Percentiles rank a stretch among this genome's conserved stretches.
phyloP scores from a whole-genome alignment of 2,113 vertebrate species.

The Pachycephala philippinensis region DNA sequence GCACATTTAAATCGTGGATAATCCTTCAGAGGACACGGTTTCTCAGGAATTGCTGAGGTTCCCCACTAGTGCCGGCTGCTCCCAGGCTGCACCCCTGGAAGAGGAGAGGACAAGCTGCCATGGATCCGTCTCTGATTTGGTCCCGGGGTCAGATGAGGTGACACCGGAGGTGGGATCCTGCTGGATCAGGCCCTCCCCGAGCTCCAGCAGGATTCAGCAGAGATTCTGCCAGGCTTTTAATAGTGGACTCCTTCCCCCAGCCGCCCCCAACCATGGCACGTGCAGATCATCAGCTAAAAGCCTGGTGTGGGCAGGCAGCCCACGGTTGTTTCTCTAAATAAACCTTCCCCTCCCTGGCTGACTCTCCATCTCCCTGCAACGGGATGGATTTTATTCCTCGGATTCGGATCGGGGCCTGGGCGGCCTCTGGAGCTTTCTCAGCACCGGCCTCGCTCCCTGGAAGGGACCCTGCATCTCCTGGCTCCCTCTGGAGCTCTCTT shows the following conservation, averaged over 20 bases:
- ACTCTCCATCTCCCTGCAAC: neutral
- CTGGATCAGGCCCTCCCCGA: neutral
- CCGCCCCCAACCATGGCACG: slow-evolving; percentile 21
- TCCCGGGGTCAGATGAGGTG: neutral
- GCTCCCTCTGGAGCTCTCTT: neutral
- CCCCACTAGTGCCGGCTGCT: neutral
- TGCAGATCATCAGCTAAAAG: slow-evolving; percentile 52
- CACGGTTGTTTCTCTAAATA: slow-evolving; percentile 61
- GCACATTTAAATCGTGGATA: neutral
- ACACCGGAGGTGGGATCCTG: neutral
- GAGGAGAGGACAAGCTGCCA: neutral
- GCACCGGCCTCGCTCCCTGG: neutral
- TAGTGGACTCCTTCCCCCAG: slow-evolving; percentile 39
- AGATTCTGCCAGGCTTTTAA: neutral
- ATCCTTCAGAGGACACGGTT: neutral
- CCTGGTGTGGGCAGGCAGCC: slow-evolving; percentile 63
- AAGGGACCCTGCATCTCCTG: neutral
- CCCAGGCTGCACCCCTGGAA: neutral
- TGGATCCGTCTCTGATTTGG: neutral
- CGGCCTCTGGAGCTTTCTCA: neutral
- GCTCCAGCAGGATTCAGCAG: neutral
- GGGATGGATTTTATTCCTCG: neutral
- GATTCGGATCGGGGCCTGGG: neutral
- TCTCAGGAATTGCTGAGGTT: neutral
- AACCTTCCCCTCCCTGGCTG: slow-evolving; percentile 38